Conservation (phyloP, 2,888 invertebrate species). For the Plebejus melissa region DNA sequence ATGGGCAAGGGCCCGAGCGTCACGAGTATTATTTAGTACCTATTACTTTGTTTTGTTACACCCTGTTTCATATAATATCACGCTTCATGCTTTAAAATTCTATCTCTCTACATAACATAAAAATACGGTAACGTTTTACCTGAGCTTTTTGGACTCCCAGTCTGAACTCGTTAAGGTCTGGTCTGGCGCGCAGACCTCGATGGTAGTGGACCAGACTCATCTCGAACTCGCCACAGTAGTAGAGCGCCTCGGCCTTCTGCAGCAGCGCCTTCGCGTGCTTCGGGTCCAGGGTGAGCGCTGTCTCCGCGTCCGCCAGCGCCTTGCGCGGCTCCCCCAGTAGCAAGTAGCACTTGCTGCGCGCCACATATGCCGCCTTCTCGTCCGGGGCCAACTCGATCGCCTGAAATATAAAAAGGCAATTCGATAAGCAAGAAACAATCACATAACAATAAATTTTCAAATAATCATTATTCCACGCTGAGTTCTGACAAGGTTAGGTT, state of each 20-base stretch:
- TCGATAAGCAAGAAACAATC: neutral
- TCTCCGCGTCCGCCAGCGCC: slow-evolving; percentile 91
- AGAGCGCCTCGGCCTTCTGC: slow-evolving; percentile 95
- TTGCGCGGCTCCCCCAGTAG: slow-evolving; percentile 90
- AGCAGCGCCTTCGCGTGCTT: slow-evolving; percentile 83
- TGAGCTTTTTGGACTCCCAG: slow-evolving; percentile 94
- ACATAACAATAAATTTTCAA: no score
- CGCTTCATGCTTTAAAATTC: no score
- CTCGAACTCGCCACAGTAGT: slow-evolving; percentile 95
- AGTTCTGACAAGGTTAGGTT: no score
- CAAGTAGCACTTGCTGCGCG: slow-evolving; percentile 93
- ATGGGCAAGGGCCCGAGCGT: no score
- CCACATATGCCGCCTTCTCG: slow-evolving; percentile 91
- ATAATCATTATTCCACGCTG: no score
- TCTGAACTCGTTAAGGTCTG: slow-evolving; percentile 88
- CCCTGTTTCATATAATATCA: no score
- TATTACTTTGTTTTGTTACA: no score
- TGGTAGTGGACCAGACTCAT: slow-evolving; percentile 95
- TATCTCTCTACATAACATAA: no score
- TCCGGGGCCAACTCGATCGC: slow-evolving; percentile 91
- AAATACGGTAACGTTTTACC: slow-evolving; percentile 43
- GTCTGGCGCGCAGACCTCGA: slow-evolving; percentile 89
- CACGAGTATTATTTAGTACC: no score
- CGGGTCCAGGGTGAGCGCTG: slow-evolving; percentile 86
- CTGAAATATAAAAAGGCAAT: slow-evolving; percentile 69